Evolutionary conservation across 2,888 invertebrate species (phyloP).

Genomic region (Ceraclea dissimilis): DNA sequence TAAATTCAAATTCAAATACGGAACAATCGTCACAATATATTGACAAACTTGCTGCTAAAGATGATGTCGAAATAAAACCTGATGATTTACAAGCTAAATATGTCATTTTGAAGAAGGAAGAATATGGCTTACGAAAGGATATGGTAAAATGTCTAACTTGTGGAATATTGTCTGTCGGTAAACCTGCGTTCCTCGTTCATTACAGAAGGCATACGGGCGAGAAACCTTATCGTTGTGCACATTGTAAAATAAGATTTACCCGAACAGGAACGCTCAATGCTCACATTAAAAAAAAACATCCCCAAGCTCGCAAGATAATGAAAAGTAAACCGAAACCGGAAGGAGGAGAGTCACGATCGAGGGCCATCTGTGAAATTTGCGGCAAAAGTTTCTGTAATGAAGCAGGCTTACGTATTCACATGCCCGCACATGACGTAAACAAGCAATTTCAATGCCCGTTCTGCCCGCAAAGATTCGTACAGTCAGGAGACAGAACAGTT

Average conservation of each 20-base stretch:
- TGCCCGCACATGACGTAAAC: slow-evolving; percentile 8
- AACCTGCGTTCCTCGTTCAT: slow-evolving; percentile 13
- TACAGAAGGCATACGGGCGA: slow-evolving; percentile 13
- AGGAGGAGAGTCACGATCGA: neutral
- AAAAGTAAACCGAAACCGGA: neutral
- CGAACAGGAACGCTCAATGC: slow-evolving; percentile 10
- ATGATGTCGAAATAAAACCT: neutral
- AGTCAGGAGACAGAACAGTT: slow-evolving; percentile 1
- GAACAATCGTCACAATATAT: neutral
- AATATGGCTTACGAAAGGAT: slow-evolving; percentile 11
- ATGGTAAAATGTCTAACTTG: slow-evolving; percentile 15
- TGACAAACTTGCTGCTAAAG: neutral
- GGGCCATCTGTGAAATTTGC: slow-evolving; percentile 9
- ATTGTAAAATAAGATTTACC: slow-evolving; percentile 7
- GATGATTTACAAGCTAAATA: neutral
- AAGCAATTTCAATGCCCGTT: slow-evolving; percentile 6
- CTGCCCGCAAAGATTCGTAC: slow-evolving; percentile 9
- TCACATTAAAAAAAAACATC: slow-evolving; percentile 10
- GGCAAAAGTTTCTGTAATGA: slow-evolving; percentile 9
- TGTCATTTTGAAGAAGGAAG: slow-evolving; percentile 6
- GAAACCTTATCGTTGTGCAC: slow-evolving; percentile 7
- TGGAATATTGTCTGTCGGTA: slow-evolving; percentile 7
- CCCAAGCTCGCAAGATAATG: slow-evolving; percentile 8
- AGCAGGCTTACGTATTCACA: slow-evolving; percentile 5
- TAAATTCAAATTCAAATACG: neutral